These are phyloP conservation scores for Cryptomyrus ogoouensis DNA, from an alignment of 2,113 vertebrate species.

Conservation along the genomic window DNA sequence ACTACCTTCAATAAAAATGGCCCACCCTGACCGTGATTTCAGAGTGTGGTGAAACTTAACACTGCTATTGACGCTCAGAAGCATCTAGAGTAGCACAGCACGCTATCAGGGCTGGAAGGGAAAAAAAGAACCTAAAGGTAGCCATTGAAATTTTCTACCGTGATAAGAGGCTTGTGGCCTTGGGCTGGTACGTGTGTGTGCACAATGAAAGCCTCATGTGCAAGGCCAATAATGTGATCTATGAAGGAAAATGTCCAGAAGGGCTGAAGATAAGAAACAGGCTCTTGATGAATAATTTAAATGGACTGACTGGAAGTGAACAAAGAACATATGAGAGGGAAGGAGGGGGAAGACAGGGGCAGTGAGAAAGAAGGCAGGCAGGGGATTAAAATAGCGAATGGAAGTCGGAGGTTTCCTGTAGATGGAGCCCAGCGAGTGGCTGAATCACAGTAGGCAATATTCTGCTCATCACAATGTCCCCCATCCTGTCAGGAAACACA, in stretches of 20 bases:
- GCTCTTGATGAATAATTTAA: conserved; percentile 53
- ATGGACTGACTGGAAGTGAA: conserved; percentile 18
- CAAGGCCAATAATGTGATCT: conserved; percentile 38
- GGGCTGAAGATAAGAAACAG: conserved; percentile 47
- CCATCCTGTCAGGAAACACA: conserved; percentile 42
- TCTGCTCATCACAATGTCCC: conserved; percentile 5
- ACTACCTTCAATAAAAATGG: background rate
- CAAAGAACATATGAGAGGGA: conserved; percentile 15
- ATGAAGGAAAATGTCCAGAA: conserved; percentile 41
- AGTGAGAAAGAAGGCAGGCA: conserved; percentile 1
- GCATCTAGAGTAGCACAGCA: background rate
- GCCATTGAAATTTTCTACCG: background rate
- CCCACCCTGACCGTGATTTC: background rate
- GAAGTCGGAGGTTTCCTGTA: conserved; percentile 28
- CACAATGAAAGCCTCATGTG: background rate
- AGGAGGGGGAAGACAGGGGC: background rate
- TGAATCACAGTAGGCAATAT: background rate
- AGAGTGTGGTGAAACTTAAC: background rate
- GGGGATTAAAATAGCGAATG: conserved; percentile 35
- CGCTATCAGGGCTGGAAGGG: background rate
- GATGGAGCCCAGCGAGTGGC: conserved; percentile 25
- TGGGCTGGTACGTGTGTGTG: background rate
- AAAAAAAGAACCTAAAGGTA: background rate
- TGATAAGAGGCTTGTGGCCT: background rate
- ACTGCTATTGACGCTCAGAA: background rate